These are phyloP conservation scores for Sylvietta virens DNA, from an alignment of 2,113 vertebrate species.

Conservation along the genomic window DNA sequence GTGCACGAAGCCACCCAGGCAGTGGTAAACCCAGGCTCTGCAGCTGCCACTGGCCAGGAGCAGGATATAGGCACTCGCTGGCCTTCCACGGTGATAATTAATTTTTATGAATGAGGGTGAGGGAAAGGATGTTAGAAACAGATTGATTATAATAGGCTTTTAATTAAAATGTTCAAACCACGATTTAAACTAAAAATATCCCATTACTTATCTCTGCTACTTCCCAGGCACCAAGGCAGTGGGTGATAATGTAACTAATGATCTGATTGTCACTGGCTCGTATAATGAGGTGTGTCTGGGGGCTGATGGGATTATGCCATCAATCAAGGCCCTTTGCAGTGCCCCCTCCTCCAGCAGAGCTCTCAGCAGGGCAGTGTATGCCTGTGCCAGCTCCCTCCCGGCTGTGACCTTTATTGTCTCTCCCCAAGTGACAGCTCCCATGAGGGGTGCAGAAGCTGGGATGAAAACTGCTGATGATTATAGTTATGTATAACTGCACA, in stretches of 20 bases:
- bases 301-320: not conserved
- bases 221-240: not conserved
- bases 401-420: not conserved
- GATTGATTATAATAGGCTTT: slow-evolving; percentile 12
- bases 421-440: not conserved
- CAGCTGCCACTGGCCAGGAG: not conserved
- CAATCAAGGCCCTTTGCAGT: not conserved
- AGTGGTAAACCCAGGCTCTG: not conserved
- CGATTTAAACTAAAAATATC: slow-evolving; percentile 29
- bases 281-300: not conserved
- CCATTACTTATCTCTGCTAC: not conserved
- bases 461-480: not conserved
- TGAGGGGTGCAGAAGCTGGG: not conserved
- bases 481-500: no score
- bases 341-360: not conserved
- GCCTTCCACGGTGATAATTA: not conserved
- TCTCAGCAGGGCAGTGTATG: not conserved
- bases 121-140: not conserved
- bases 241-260: not conserved
- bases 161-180: slow-evolving; percentile 12
- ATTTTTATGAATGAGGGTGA: not conserved
- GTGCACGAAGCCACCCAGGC: rapidly evolving
- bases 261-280: not conserved
- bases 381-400: not conserved
- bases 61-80: not conserved